A percentile compares a stretch with the other conserved stretches of the same genome.
phyloP scores from a whole-genome alignment of 2,113 vertebrate genomes.

The Meriones unguiculatus region DNA sequence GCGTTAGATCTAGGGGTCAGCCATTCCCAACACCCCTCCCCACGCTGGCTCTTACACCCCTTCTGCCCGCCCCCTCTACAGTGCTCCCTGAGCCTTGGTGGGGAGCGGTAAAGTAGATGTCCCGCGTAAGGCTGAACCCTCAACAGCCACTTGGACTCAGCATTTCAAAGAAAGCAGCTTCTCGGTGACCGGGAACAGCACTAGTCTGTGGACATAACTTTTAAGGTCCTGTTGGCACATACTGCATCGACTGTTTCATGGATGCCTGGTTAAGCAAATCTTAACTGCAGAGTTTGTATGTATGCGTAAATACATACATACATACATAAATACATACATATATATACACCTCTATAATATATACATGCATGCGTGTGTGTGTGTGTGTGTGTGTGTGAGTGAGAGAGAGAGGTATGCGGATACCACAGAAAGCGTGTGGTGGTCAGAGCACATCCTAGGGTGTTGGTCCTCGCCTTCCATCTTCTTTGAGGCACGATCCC shows the following conservation, averaged over 20 bases:
- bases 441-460: background rate
- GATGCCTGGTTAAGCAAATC: background rate
- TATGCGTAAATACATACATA: no score
- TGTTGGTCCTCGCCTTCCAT: no score
- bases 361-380: background rate
- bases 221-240: background rate
- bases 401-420: fast-evolving
- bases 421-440: background rate
- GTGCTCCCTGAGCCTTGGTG: background rate
- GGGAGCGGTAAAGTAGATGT: no score
- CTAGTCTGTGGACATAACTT: background rate
- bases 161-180: background rate
- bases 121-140: background rate
- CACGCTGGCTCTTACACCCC: background rate
- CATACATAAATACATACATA: background rate
- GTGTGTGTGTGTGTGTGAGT: background rate
- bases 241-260: background rate
- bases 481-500: no score
- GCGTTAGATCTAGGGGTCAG: background rate
- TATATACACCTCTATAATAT: background rate
- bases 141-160: background rate
- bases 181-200: background rate
- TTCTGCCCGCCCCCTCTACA: no score
- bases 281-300: background rate
- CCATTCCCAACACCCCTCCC: background rate